Evolutionary conservation across 2,888 invertebrate species (phyloP).

Genomic region (Junonia oenone): DNA sequence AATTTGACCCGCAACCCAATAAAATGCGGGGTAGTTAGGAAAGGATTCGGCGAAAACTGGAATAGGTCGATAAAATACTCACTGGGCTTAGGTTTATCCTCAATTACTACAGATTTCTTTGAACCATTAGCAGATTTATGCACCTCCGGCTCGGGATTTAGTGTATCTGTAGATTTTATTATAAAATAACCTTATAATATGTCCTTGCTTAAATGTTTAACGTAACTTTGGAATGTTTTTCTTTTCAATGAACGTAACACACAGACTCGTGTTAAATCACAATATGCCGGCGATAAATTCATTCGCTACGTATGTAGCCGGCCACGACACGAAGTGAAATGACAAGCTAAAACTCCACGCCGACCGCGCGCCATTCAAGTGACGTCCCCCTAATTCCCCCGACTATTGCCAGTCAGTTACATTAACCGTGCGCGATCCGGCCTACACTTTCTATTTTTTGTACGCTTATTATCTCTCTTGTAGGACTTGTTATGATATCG

Average conservation of each 20-base stretch:
- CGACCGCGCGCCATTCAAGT: conserved; percentile 30
- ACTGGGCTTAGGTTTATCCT: conserved; percentile 68
- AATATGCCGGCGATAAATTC: conserved; percentile 22
- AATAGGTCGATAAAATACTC: conserved; percentile 58
- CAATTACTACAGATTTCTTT: conserved; percentile 60
- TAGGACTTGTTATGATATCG: background rate
- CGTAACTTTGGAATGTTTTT: conserved; percentile 17
- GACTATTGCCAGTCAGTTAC: conserved; percentile 52
- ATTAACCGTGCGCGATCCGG: conserved; percentile 62
- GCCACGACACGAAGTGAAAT: conserved; percentile 49
- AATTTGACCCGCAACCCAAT: conserved; percentile 44
- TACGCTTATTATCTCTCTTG: no score
- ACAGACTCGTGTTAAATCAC: conserved; percentile 31
- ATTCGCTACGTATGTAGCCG: conserved; percentile 24
- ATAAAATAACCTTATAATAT: conserved; percentile 59
- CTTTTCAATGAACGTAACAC: conserved; percentile 12
- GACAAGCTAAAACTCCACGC: conserved; percentile 33
- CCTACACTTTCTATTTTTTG: conserved; percentile 33
- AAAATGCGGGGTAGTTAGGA: conserved; percentile 39
- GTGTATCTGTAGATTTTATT: conserved; percentile 72
- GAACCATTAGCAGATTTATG: conserved; percentile 61
- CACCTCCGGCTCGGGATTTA: conserved; percentile 70
- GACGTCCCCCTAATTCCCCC: conserved; percentile 45
- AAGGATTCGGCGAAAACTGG: conserved; percentile 45
- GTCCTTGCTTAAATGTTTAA: conserved; percentile 28